Conservation (phyloP, 2,113 vertebrate genomes). For the Sapajus apella region DNA sequence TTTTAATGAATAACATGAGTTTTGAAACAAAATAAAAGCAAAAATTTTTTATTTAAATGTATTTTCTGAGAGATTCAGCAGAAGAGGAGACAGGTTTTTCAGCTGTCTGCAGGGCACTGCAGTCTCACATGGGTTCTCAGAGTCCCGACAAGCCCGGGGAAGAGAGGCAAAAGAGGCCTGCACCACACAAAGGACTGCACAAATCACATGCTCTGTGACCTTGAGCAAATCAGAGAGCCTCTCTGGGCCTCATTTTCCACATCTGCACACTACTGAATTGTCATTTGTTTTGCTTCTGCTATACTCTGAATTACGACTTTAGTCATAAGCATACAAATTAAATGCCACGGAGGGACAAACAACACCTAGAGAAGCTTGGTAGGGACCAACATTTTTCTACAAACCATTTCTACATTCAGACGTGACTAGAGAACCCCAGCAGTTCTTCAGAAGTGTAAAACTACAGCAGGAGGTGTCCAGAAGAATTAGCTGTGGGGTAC, state of each 20-base stretch:
- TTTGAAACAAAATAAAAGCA: constrained; percentile 43
- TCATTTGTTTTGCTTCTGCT: background rate
- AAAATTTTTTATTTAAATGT: constrained; percentile 41
- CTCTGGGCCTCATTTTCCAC: background rate
- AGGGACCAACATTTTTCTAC: background rate
- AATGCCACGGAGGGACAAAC: background rate
- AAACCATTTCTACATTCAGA: background rate
- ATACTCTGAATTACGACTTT: background rate
- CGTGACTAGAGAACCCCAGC: background rate
- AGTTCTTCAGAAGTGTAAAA: background rate
- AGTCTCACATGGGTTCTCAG: background rate
- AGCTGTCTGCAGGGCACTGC: background rate
- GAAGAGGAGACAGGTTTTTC: background rate
- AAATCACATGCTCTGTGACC: background rate
- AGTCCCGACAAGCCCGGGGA: background rate
- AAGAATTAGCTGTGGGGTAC: background rate
- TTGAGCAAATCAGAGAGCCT: background rate
- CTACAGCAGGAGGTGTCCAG: background rate
- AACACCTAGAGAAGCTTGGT: background rate
- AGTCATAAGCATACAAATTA: background rate
- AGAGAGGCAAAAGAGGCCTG: background rate
- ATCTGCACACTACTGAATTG: background rate
- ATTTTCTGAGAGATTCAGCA: constrained; percentile 20
- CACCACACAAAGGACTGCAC: background rate
- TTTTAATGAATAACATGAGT: constrained; percentile 66